Conservation (phyloP, 2,888 invertebrate species). For the Prosapia bicincta region DNA sequence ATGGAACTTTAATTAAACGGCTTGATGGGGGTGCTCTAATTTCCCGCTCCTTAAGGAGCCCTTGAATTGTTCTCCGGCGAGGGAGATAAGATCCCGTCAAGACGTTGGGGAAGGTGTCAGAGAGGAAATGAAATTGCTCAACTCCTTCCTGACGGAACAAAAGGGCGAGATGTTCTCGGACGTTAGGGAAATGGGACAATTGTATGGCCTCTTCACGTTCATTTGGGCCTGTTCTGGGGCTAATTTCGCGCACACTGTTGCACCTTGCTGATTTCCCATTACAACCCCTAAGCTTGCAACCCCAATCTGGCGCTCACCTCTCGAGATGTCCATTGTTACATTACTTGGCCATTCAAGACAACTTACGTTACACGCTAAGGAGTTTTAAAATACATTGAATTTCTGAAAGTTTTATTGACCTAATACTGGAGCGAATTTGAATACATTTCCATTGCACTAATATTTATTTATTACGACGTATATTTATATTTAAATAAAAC, state of each 20-base stretch:
- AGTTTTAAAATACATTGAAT: too few relatives aligned
- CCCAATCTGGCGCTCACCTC: background rate
- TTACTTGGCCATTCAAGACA: too few relatives aligned
- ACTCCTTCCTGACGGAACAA: constrained; percentile 24
- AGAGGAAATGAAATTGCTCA: constrained; percentile 25
- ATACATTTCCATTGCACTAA: too few relatives aligned
- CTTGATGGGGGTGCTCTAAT: constrained; percentile 26
- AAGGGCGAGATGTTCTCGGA: constrained; percentile 10
- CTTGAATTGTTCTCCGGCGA: constrained; percentile 4
- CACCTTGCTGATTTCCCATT: background rate
- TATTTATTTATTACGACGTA: too few relatives aligned
- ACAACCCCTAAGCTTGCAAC: background rate
- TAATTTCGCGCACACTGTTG: background rate
- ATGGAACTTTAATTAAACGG: constrained; percentile 29
- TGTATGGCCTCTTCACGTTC: background rate
- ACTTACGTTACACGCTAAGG: too few relatives aligned
- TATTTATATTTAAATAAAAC: too few relatives aligned
- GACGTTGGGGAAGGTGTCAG: constrained; percentile 27
- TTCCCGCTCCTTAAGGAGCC: constrained; percentile 15
- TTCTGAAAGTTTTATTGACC: too few relatives aligned
- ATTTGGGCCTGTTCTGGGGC: background rate
- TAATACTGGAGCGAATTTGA: too few relatives aligned
- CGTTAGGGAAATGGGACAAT: constrained; percentile 23
- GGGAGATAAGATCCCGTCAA: constrained; percentile 14
- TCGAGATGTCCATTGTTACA: background rate